Evolutionary conservation across 2,888 invertebrate genomes (phyloP).

Genomic region (Trimorus sp.): DNA sequence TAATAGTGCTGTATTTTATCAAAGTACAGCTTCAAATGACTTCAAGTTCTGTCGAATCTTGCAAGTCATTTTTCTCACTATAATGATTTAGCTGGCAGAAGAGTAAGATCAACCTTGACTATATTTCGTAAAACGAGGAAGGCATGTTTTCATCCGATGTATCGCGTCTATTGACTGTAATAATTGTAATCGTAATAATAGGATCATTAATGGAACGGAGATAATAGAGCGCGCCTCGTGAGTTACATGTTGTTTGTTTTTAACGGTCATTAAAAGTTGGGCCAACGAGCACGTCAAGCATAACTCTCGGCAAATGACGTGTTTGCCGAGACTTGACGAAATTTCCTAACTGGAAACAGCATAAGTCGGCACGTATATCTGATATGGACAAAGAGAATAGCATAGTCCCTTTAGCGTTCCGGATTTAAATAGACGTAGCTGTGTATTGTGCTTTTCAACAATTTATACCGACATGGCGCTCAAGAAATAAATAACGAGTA

Average conservation of each 20-base stretch:
- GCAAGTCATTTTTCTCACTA: too few relatives aligned
- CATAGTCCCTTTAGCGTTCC: slow-evolving; percentile 37
- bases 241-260: slow-evolving; percentile 29
- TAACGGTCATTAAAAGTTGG: slow-evolving; percentile 46
- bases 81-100: too few relatives aligned
- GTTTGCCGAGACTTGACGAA: slow-evolving; percentile 51
- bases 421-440: slow-evolving; percentile 24
- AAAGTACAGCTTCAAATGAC: too few relatives aligned
- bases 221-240: too few relatives aligned
- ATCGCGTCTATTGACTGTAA: too few relatives aligned
- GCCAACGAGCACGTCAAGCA: slow-evolving; percentile 18
- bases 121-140: too few relatives aligned
- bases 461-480: slow-evolving; percentile 9
- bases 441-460: slow-evolving; percentile 30
- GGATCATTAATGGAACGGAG: too few relatives aligned
- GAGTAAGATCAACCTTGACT: too few relatives aligned
- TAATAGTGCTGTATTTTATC: too few relatives aligned
- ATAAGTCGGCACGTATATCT: slow-evolving; percentile 44
- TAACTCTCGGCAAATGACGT: slow-evolving; percentile 40
- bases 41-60: too few relatives aligned
- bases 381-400: slow-evolving; percentile 44
- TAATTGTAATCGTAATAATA: too few relatives aligned
- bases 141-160: too few relatives aligned
- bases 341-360: slow-evolving; percentile 45
- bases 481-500: slow-evolving; percentile 40